These are phyloP conservation scores for Archips crataeganus DNA, from an alignment of 2,888 invertebrate genomes.

Conservation along the genomic window DNA sequence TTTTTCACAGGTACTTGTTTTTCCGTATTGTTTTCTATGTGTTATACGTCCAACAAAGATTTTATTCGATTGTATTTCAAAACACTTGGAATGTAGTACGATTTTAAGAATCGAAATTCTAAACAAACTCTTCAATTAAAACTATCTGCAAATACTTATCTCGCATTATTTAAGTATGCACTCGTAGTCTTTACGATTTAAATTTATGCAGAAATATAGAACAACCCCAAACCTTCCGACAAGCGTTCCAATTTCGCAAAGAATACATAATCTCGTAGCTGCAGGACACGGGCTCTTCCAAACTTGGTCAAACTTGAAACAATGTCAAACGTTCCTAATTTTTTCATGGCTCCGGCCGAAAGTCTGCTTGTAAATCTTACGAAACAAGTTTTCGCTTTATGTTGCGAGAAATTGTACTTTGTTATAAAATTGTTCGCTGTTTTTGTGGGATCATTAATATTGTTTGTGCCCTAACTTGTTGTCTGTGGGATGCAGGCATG, in stretches of 20 bases:
- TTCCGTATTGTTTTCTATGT: no score
- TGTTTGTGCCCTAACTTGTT: slow-evolving; percentile 9
- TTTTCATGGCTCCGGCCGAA: slow-evolving; percentile 34
- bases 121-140: no score
- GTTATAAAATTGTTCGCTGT: slow-evolving; percentile 24
- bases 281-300: slow-evolving; percentile 18
- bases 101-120: no score
- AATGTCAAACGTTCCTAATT: slow-evolving; percentile 35
- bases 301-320: slow-evolving; percentile 40
- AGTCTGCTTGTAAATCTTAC: slow-evolving; percentile 41
- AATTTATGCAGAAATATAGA: not conserved
- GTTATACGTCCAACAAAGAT: no score
- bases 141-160: no score
- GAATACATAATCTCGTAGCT: slow-evolving; percentile 10
- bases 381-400: slow-evolving; percentile 36
- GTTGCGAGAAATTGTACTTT: slow-evolving; percentile 32
- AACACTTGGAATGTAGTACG: no score
- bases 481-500: not conserved
- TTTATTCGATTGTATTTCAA: no score
- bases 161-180: no score
- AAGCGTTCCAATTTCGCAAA: not conserved
- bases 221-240: not conserved
- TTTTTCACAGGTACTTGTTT: no score
- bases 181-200: no score
- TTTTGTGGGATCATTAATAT: slow-evolving; percentile 32